Percentiles rank a stretch among this genome's conserved stretches.
Evolutionary conservation across 2,113 vertebrate species (phyloP).

Genomic region (Rhadina sibilatrix): DNA sequence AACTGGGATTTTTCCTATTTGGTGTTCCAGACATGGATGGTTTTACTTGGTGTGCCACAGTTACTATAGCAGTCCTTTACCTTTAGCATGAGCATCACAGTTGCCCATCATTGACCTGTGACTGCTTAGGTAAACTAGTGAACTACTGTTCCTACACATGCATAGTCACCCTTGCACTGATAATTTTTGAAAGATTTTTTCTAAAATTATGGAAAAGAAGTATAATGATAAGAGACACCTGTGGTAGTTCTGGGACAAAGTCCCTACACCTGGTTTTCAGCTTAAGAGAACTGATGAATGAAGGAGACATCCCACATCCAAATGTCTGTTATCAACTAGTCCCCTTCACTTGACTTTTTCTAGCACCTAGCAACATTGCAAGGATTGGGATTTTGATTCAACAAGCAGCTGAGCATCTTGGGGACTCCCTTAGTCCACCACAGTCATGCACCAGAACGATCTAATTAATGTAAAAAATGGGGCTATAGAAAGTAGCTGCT

Average conservation of each 20-base stretch:
- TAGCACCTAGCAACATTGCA: background rate
- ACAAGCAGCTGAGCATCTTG: background rate
- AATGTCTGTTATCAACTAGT: background rate
- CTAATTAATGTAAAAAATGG: rapidly evolving
- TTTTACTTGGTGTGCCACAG: background rate
- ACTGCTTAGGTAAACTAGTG: background rate
- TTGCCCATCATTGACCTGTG: background rate
- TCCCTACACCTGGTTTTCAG: background rate
- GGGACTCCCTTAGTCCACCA: background rate
- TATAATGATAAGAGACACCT: background rate
- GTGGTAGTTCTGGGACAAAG: background rate
- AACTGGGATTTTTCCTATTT: background rate
- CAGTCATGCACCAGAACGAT: background rate
- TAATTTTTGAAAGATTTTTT: background rate
- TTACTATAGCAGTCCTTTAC: background rate
- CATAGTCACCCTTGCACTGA: background rate
- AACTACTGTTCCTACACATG: background rate
- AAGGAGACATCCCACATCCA: background rate
- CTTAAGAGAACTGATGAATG: background rate
- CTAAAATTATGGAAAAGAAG: background rate
- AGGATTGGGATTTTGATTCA: background rate
- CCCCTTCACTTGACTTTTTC: background rate
- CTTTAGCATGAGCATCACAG: background rate
- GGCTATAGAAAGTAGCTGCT: background rate
- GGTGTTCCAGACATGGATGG: background rate